Conservation (phyloP, 2,888 invertebrate genomes). For the Pedicia rivosa region DNA sequence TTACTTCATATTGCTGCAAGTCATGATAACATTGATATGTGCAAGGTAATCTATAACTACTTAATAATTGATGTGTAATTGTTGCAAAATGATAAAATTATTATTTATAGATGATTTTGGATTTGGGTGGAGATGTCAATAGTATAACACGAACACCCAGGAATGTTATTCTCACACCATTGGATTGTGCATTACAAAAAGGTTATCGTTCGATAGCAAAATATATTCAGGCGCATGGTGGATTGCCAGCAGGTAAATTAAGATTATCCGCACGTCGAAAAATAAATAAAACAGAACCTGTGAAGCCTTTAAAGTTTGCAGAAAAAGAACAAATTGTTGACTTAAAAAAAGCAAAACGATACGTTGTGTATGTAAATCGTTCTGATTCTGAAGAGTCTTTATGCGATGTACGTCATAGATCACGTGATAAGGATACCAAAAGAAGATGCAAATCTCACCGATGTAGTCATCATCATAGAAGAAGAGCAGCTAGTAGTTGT, state of each 20-base stretch:
- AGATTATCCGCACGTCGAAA: conserved; percentile 23
- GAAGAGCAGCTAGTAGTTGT: conserved; percentile 25
- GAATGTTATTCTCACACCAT: conserved; percentile 73
- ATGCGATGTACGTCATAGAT: not conserved
- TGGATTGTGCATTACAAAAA: conserved; percentile 78
- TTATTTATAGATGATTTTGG: conserved; percentile 46
- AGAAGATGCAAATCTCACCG: conserved; percentile 10
- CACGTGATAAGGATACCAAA: conserved; percentile 16
- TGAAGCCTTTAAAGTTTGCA: conserved; percentile 25
- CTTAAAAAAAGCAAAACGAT: conserved; percentile 24
- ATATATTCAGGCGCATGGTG: conserved; percentile 80
- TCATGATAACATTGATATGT: conserved; percentile 86
- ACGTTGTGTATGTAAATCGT: conserved; percentile 23
- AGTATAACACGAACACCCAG: conserved; percentile 67
- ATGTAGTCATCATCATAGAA: conserved; percentile 22
- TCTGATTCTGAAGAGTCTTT: conserved; percentile 19
- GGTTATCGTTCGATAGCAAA: conserved; percentile 85
- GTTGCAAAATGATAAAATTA: conserved; percentile 14
- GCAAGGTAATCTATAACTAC: conserved; percentile 40
- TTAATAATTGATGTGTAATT: conserved; percentile 3
- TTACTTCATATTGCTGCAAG: conserved; percentile 88
- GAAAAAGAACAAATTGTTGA: conserved; percentile 27
- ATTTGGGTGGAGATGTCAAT: conserved; percentile 73
- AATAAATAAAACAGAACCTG: conserved; percentile 24
- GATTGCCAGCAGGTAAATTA: conserved; percentile 60